A percentile compares a stretch with the other conserved stretches of the same genome.
Evolutionary conservation across 1,140 invertebrate genomes (phyloP).

Genomic region (Pomacea maculata): DNA sequence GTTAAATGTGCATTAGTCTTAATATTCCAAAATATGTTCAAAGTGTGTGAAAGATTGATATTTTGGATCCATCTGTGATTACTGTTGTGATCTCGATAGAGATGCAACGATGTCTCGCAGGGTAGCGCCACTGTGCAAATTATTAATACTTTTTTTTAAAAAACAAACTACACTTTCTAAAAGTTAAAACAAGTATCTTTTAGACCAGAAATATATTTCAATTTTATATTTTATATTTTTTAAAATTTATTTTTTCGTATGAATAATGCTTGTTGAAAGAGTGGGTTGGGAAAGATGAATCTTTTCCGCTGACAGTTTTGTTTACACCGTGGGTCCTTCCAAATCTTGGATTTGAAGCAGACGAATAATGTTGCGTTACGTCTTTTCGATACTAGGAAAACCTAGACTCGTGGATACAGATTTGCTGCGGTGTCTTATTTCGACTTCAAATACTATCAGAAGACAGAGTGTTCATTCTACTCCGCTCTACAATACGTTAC

Average conservation of each 20-base stretch:
- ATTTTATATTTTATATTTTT: too few relatives aligned
- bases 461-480: background rate
- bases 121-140: too few relatives aligned
- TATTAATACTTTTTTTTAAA: too few relatives aligned
- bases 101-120: too few relatives aligned
- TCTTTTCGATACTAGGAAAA: background rate
- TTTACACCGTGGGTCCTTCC: background rate
- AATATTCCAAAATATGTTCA: too few relatives aligned
- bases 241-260: background rate
- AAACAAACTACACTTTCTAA: too few relatives aligned
- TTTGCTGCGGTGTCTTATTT: background rate
- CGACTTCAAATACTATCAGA: background rate
- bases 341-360: background rate
- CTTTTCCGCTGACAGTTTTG: background rate
- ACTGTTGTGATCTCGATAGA: too few relatives aligned
- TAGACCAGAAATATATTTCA: too few relatives aligned
- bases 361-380: slow-evolving; percentile 9
- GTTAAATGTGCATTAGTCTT: too few relatives aligned
- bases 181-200: too few relatives aligned
- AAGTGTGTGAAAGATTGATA: too few relatives aligned
- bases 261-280: background rate
- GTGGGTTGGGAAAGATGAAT: background rate
- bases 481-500: background rate
- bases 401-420: background rate
- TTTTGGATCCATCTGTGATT: too few relatives aligned